Evolutionary conservation across 2,113 vertebrate species (phyloP), one percentile per base, ranked within the genome.

Genomic region (Ivindomyrus marchei): DNA sequence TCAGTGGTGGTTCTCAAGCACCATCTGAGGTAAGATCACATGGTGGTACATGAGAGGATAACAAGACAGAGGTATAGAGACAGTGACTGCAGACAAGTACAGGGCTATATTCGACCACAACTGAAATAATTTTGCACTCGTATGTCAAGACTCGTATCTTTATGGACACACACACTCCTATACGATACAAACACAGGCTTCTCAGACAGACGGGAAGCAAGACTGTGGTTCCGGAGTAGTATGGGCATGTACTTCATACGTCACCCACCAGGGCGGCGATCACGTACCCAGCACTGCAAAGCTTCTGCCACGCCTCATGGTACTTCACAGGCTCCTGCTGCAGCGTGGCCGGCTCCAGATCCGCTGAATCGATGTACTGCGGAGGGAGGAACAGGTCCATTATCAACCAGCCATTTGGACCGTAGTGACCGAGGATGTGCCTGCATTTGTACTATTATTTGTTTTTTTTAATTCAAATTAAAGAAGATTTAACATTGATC

Each of bases 271-370:
- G 83, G 36, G 83, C 21, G 15, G 36, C 0, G 17, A 77, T n/a
- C 17, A 93, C 98, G 98, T 91, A 99, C 98, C 98, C 95, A 45
- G 98, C 96, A 31, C 96, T 97, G 90, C 98, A 99, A 6, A 99
- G 98, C 58, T 98, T 99, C 94, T 99, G 98, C 98, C 98, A 99
- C 0, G 98, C 98, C 52, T 99, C 98, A 0, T 99, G 98, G 93
- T 99, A 99, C 49, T 97, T 95, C 13, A 99, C 98, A 0, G 98
- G 98, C 21, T 99, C 98, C 3, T 98, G 97, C 93, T 97, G 96
- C 91, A 98, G 92, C 13, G 96, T 97, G 17, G 92, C 93, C 0
- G 95, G 96, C 94, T 99, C 98, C 96, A 99, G 39, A 94, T 97
- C 95, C 0, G 98, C 97, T 3, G 98, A 99, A 93, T 99, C 98